phyloP scores from a whole-genome alignment of 1,140 invertebrate species.

The Pararge aegeria region DNA sequence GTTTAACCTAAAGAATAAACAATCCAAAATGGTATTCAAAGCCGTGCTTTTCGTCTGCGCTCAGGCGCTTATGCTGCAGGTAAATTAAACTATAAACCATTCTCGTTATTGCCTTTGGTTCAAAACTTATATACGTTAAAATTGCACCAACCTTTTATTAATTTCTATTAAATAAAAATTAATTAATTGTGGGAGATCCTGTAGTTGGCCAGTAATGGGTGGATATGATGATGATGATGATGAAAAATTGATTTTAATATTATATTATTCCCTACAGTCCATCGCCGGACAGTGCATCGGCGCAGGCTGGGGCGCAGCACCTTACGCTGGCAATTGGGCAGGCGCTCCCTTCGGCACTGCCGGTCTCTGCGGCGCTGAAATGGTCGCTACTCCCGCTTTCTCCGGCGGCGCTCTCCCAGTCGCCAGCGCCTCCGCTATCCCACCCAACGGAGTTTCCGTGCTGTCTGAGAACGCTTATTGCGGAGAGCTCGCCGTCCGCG shows the following conservation, averaged over 20 bases:
- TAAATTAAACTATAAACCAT: not conserved
- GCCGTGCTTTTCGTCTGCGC: not conserved
- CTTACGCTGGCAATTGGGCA: not conserved
- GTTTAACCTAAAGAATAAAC: not conserved
- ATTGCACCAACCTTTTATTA: too few species aligned
- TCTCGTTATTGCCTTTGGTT: not conserved
- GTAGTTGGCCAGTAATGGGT: too few species aligned
- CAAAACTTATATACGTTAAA: not conserved
- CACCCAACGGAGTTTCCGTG: slow-evolving; percentile 6
- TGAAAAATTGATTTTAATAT: not conserved
- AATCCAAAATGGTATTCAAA: not conserved
- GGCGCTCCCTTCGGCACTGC: not conserved
- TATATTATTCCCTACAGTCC: slow-evolving; percentile 28
- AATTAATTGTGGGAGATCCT: too few species aligned
- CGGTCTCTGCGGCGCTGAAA: slow-evolving; percentile 4
- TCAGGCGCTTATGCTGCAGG: not conserved
- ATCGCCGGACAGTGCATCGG: slow-evolving; percentile 12
- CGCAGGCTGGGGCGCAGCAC: not conserved
- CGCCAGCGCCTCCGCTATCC: slow-evolving; percentile 5
- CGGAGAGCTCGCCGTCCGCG: slow-evolving; percentile 7
- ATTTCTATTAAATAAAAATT: too few species aligned
- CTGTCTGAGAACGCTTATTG: slow-evolving; percentile 1
- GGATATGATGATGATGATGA: too few species aligned
- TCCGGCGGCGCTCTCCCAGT: slow-evolving; percentile 6
- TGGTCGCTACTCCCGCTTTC: slow-evolving; percentile 3